Evolutionary conservation across 2,888 invertebrate species (phyloP).

Genomic region (Apodemia hepburni): DNA sequence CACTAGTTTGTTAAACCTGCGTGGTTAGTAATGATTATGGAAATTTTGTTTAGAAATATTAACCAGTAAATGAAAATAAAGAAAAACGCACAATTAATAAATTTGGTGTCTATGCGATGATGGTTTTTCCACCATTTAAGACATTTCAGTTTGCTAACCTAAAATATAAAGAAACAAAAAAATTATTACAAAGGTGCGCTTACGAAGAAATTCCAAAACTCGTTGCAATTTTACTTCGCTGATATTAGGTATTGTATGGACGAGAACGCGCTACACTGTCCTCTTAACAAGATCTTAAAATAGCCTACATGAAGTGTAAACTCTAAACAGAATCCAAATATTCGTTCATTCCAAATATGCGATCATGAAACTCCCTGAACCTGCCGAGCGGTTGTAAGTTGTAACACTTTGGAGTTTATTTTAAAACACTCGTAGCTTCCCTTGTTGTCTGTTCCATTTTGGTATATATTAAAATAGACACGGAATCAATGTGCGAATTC

Average conservation of each 20-base stretch:
- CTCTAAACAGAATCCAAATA: background rate
- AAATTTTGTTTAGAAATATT: too few species aligned
- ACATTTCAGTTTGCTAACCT: too few species aligned
- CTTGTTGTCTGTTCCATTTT: conserved; percentile 2
- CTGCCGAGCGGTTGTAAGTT: background rate
- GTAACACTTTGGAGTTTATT: conserved; percentile 6
- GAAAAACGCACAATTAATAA: too few species aligned
- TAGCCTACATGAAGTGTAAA: conserved; percentile 1
- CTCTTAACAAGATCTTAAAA: conserved; percentile 1
- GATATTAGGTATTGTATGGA: background rate
- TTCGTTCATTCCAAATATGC: background rate
- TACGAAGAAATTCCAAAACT: background rate
- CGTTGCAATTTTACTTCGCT: background rate
- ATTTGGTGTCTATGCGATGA: too few species aligned
- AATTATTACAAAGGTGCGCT: too few species aligned
- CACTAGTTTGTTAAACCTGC: too few species aligned
- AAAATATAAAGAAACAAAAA: too few species aligned
- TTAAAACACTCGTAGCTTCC: conserved; percentile 2
- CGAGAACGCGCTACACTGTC: background rate
- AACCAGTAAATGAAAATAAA: too few species aligned
- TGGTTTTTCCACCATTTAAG: too few species aligned
- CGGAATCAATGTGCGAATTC: background rate
- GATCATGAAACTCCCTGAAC: conserved; percentile 8
- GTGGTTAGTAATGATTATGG: too few species aligned
- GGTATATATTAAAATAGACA: background rate